Conservation (phyloP, 2,888 invertebrate genomes). For the Diplolepis rosae region DNA sequence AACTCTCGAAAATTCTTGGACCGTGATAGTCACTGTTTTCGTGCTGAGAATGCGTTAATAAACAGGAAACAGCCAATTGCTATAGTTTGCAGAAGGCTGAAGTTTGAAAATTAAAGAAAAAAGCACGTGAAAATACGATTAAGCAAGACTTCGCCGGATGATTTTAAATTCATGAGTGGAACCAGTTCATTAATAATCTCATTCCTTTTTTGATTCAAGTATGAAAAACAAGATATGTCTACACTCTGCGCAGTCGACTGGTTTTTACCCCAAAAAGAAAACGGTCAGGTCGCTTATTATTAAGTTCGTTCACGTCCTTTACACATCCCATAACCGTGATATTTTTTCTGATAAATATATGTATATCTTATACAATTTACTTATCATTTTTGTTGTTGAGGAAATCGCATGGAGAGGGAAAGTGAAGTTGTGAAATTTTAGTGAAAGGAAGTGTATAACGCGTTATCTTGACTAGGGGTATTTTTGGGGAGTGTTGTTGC, state of each 20-base stretch:
- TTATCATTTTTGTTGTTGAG: not conserved
- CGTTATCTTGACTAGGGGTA: slow-evolving; percentile 11
- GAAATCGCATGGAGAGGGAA: no score
- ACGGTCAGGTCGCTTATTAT: not conserved
- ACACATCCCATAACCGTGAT: not conserved
- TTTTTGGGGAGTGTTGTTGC: not conserved
- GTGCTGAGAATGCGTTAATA: slow-evolving; percentile 8
- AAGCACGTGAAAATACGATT: not conserved
- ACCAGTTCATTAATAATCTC: not conserved
- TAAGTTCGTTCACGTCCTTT: slow-evolving; percentile 1
- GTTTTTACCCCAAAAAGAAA: slow-evolving; percentile 2
- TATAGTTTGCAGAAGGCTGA: not conserved
- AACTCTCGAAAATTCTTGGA: slow-evolving; percentile 1
- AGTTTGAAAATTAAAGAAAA: slow-evolving; percentile 8
- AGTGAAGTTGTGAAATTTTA: not conserved
- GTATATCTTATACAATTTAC: not conserved
- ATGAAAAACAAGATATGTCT: slow-evolving; percentile 2
- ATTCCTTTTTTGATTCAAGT: slow-evolving; percentile 5
- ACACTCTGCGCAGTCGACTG: slow-evolving; percentile 9
- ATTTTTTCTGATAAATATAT: not conserved
- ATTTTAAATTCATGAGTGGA: slow-evolving; percentile 15
- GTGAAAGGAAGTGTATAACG: slow-evolving; percentile 11
- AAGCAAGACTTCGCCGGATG: not conserved
- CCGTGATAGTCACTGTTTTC: slow-evolving; percentile 2
- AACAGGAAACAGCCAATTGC: slow-evolving; percentile 20